phyloP scores from a whole-genome alignment of 2,113 vertebrate species.

The Benitochromis conjunctus region DNA sequence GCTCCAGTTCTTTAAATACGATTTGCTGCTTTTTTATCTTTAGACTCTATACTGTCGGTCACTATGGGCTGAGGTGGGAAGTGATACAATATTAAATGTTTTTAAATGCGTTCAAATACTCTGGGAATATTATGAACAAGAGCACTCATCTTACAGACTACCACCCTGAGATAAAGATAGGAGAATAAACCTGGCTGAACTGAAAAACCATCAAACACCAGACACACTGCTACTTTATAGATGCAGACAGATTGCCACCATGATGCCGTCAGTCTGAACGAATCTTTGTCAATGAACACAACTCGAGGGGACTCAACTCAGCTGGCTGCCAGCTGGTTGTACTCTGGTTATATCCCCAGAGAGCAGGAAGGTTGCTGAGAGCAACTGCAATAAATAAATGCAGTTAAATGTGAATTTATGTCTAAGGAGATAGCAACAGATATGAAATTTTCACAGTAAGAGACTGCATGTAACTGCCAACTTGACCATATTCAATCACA shows the following conservation, averaged over 20 bases:
- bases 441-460: neutral
- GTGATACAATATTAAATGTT: neutral
- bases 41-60: neutral
- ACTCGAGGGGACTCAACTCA: neutral
- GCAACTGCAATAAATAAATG: neutral
- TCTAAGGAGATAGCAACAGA: neutral
- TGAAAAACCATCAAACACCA: neutral
- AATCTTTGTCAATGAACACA: neutral
- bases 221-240: neutral
- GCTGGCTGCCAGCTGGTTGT: neutral
- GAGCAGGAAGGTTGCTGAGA: neutral
- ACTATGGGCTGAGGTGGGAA: neutral
- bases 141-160: neutral
- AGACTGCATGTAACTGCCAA: neutral
- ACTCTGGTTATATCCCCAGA: neutral
- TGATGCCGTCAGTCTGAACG: neutral
- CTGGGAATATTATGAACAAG: neutral
- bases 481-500: neutral
- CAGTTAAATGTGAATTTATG: neutral
- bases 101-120: neutral
- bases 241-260: neutral
- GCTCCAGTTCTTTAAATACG: too few species aligned
- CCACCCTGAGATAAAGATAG: neutral
- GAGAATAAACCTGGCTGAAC: fast-evolving
- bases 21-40: neutral